Conservation (phyloP, 1,140 invertebrate species). For the Drosophila miranda region DNA sequence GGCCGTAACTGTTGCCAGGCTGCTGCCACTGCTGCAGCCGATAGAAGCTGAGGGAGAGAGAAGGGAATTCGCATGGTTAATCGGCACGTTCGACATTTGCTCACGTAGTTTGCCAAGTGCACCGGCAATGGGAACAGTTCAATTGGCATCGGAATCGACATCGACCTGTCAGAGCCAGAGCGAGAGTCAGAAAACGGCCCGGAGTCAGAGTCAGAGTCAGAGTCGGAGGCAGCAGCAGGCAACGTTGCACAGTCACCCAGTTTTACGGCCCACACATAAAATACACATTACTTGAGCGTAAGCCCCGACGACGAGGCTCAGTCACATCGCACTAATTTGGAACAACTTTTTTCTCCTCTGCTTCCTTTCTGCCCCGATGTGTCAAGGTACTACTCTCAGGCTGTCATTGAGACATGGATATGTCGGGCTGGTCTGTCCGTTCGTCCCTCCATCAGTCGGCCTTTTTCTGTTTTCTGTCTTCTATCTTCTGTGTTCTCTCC, state of each 20-base stretch:
- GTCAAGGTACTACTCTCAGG: slow-evolving; percentile 62
- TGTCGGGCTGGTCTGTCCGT: slow-evolving; percentile 38
- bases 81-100: slow-evolving; percentile 78
- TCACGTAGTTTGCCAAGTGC: slow-evolving; percentile 76
- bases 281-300: slow-evolving; percentile 78
- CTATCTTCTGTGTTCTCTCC: slow-evolving; percentile 30
- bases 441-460: slow-evolving; percentile 16
- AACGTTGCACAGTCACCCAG: slow-evolving; percentile 58
- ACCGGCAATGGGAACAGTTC: slow-evolving; percentile 58
- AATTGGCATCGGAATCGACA: slow-evolving; percentile 66
- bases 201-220: not conserved
- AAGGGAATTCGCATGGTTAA: slow-evolving; percentile 65
- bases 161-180: slow-evolving; percentile 60
- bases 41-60: slow-evolving; percentile 28
- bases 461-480: slow-evolving; percentile 21
- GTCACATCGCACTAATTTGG: slow-evolving; percentile 80
- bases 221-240: not conserved
- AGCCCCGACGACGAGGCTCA: slow-evolving; percentile 65
- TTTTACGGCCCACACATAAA: slow-evolving; percentile 76
- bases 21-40: slow-evolving; percentile 18
- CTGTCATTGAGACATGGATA: slow-evolving; percentile 77
- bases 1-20: slow-evolving; percentile 20
- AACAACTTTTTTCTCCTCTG: slow-evolving; percentile 63
- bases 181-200: not conserved
- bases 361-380: slow-evolving; percentile 53